Conservation (phyloP, 2,888 invertebrate genomes). For the Drosophila basisetae region DNA sequence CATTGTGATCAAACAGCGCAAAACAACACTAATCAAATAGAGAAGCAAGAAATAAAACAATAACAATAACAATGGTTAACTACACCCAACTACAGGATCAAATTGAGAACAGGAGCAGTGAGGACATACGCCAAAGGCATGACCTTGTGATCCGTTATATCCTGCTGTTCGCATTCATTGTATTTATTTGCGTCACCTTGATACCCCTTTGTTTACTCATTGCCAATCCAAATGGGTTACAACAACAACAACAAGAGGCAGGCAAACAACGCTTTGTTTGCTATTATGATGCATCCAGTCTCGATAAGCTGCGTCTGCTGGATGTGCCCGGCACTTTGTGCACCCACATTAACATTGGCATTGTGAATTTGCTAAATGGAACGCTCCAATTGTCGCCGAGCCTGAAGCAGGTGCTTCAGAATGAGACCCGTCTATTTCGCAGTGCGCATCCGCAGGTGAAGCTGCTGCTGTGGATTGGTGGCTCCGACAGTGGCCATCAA, state of each 20-base stretch:
- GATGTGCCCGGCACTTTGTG: slow-evolving; percentile 90
- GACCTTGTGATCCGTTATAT: slow-evolving; percentile 6
- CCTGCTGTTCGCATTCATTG: slow-evolving; percentile 2
- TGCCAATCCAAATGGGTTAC: neutral
- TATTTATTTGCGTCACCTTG: slow-evolving; percentile 16
- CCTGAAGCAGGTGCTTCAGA: slow-evolving; percentile 80
- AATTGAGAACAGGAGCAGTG: neutral
- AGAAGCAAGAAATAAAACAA: neutral
- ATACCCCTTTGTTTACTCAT: slow-evolving; percentile 34
- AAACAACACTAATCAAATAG: slow-evolving; percentile 9
- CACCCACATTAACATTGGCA: slow-evolving; percentile 93
- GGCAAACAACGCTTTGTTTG: slow-evolving; percentile 51
- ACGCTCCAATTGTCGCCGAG: slow-evolving; percentile 86
- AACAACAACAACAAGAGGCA: slow-evolving; percentile 9
- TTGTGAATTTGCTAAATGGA: slow-evolving; percentile 88
- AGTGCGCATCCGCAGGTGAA: slow-evolving; percentile 88
- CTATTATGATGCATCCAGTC: slow-evolving; percentile 33
- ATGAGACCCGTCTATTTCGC: slow-evolving; percentile 86
- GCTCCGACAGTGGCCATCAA: slow-evolving; percentile 87
- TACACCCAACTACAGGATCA: slow-evolving; percentile 21
- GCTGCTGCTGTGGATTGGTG: slow-evolving; percentile 91
- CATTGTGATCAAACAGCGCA: slow-evolving; percentile 6
- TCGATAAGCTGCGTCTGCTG: slow-evolving; percentile 85
- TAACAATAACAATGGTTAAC: slow-evolving; percentile 46
- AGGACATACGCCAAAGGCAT: neutral